These are phyloP conservation scores for Oreochromis spilurus DNA, from an alignment of 2,113 vertebrate genomes.

Conservation along the genomic window DNA sequence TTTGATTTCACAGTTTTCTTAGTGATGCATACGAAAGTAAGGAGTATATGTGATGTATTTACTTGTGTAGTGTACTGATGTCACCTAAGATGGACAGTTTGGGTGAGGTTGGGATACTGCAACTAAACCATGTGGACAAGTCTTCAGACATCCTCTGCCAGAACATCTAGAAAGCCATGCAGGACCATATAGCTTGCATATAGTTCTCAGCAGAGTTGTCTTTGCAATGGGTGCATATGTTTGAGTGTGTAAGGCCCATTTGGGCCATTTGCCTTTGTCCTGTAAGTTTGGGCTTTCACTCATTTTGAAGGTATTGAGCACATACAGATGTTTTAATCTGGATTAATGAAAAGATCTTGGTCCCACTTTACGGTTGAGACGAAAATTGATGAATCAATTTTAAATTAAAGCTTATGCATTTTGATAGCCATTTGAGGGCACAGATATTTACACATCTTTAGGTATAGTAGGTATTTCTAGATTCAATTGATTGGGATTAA, in stretches of 20 bases:
- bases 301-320: background rate
- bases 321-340: background rate
- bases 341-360: background rate
- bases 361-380: accelerated
- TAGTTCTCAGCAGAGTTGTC: background rate
- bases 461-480: no score
- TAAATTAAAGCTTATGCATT: background rate
- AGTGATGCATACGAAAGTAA: accelerated
- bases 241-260: background rate
- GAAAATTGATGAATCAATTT: background rate
- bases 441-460: no score
- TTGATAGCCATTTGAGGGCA: background rate
- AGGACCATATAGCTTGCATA: background rate
- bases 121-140: accelerated
- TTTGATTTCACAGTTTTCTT: background rate
- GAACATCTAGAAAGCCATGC: background rate
- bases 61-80: background rate
- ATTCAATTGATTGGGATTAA: no score
- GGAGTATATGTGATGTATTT: background rate
- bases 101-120: background rate
- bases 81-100: background rate
- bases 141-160: background rate
- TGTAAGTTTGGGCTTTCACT: background rate
- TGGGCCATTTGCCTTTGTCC: background rate
- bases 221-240: background rate